phyloP scores from a whole-genome alignment of 2,113 vertebrate genomes.

The Sceloporus undulatus region DNA sequence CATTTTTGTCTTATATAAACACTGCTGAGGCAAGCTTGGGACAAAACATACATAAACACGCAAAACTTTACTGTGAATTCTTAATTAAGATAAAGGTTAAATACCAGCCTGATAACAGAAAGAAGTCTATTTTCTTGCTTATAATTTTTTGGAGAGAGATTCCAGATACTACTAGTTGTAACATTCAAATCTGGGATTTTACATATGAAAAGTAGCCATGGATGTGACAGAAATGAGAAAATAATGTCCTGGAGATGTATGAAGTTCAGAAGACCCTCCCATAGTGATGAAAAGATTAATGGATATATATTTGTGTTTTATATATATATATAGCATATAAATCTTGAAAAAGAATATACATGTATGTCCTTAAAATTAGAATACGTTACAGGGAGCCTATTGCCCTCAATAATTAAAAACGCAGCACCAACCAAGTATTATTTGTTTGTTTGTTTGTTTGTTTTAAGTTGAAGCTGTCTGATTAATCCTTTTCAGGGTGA shows the following conservation, averaged over 20 bases:
- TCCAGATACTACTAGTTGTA: too few relatives aligned
- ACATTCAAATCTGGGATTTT: not conserved
- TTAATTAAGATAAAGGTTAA: not conserved
- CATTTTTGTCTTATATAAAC: not conserved
- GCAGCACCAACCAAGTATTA: not conserved
- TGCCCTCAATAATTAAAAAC: too few relatives aligned
- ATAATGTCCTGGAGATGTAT: not conserved
- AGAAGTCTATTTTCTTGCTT: not conserved
- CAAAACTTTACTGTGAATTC: not conserved
- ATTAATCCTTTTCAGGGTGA: too few relatives aligned
- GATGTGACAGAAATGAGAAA: not conserved
- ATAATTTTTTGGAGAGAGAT: too few relatives aligned
- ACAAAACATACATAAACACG: not conserved
- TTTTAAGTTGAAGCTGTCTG: too few relatives aligned
- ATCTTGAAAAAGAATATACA: not conserved
- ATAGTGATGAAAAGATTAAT: not conserved
- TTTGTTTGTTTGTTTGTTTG: too few relatives aligned
- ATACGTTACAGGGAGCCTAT: too few relatives aligned
- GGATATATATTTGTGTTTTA: not conserved
- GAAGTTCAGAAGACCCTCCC: not conserved
- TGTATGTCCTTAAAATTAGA: not conserved
- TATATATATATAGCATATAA: not conserved
- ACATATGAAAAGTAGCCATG: not conserved
- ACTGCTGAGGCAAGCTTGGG: not conserved
- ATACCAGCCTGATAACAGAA: not conserved